phyloP scores from a whole-genome alignment of 2,888 invertebrate species.

The Palloptera scutellata region DNA sequence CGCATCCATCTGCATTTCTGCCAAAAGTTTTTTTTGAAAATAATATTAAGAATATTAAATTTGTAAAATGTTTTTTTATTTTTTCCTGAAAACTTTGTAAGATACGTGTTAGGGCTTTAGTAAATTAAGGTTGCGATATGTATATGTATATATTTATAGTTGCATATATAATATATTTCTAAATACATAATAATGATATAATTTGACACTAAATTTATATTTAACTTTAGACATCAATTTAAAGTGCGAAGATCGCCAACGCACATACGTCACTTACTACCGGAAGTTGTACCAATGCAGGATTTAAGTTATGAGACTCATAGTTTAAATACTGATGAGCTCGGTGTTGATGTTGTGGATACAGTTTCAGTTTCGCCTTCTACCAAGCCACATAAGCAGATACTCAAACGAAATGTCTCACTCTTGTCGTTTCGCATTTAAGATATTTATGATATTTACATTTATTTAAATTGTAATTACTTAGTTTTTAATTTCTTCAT shows the following conservation, averaged over 20 bases:
- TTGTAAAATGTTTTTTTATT: no score
- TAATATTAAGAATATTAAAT: no score
- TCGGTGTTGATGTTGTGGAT: constrained; percentile 50
- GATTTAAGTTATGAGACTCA: constrained; percentile 61
- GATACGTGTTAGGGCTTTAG: no score
- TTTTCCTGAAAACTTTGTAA: no score
- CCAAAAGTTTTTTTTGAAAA: no score
- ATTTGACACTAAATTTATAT: constrained; percentile 40
- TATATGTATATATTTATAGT: neutral
- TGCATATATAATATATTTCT: no score
- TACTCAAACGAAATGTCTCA: constrained; percentile 62
- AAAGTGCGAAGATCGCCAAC: constrained; percentile 62
- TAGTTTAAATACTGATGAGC: constrained; percentile 49
- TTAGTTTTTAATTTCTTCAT: neutral
- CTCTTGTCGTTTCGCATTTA: constrained; percentile 63
- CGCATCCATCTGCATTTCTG: no score
- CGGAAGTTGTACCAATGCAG: constrained; percentile 64
- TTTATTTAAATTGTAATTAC: neutral
- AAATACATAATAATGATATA: constrained; percentile 41
- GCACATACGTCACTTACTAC: constrained; percentile 62
- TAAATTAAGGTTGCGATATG: no score
- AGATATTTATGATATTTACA: neutral
- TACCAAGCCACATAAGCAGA: constrained; percentile 50
- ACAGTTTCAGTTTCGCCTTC: constrained; percentile 39
- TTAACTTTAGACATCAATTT: constrained; percentile 56